A percentile compares a stretch with the other conserved stretches of the same genome.
phyloP scores from a whole-genome alignment of 92 coral and sea anemone genomes.

The Parazoanthus swiftii region DNA sequence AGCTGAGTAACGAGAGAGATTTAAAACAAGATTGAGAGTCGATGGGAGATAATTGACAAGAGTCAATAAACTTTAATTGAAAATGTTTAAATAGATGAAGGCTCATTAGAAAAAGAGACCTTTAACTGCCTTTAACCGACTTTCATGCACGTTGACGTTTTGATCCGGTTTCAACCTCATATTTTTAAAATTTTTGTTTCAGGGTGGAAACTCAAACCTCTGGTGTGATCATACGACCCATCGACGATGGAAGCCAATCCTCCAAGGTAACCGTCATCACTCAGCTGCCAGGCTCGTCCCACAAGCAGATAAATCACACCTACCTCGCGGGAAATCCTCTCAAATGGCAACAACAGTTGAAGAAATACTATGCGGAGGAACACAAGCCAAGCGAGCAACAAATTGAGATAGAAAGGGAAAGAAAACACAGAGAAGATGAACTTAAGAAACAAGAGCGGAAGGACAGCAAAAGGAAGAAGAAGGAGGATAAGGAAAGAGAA shows the following conservation, averaged over 20 bases:
- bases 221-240: slow-evolving; percentile 81
- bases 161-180: neutral
- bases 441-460: slow-evolving; percentile 45
- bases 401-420: slow-evolving; percentile 53
- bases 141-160: neutral
- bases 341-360: slow-evolving; percentile 73
- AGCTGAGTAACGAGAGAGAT: no score
- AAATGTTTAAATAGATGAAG: no score
- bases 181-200: neutral
- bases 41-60: no score
- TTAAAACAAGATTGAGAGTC: no score
- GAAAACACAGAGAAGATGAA: slow-evolving; percentile 60
- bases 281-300: slow-evolving; percentile 80
- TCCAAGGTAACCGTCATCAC: slow-evolving; percentile 73
- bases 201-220: slow-evolving; percentile 70
- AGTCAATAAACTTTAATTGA: no score
- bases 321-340: slow-evolving; percentile 80
- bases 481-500: slow-evolving; percentile 55
- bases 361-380: slow-evolving; percentile 61
- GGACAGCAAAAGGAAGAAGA: slow-evolving; percentile 52
- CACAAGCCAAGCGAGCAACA: slow-evolving; percentile 58
- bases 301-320: slow-evolving; percentile 77
- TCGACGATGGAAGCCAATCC: slow-evolving; percentile 69
- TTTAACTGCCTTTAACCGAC: no score
- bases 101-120: no score